Evolutionary conservation across 2,888 invertebrate genomes (phyloP).

Genomic region (Parnassius glacialis): DNA sequence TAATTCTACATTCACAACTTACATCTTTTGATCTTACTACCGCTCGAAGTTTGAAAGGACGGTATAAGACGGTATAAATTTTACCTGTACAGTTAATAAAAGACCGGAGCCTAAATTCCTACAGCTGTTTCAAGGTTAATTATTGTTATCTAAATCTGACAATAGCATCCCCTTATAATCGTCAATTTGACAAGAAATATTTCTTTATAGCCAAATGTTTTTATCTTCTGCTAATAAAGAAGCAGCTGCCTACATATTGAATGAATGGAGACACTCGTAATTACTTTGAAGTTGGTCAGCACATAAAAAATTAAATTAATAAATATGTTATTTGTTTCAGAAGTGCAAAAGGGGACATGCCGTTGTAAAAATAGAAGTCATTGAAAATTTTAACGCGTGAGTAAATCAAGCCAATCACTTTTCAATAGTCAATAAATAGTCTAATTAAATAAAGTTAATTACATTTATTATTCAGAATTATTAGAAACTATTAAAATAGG

Average conservation of each 20-base stretch:
- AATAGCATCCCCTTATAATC: conserved; percentile 47
- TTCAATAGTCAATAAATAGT: not conserved
- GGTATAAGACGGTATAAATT: conserved; percentile 45
- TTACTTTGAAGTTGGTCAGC: not conserved
- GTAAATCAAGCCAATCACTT: conserved; percentile 22
- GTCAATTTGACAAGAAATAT: conserved; percentile 38
- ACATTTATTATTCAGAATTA: not conserved
- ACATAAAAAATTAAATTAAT: not conserved
- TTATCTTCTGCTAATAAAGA: conserved; percentile 30
- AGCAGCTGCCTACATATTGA: conserved; percentile 32
- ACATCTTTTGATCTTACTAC: too few relatives aligned
- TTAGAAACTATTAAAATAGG: not conserved
- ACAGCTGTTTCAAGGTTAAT: conserved; percentile 62
- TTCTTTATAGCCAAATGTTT: conserved; percentile 34
- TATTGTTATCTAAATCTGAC: conserved; percentile 41
- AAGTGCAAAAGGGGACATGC: conserved; percentile 73
- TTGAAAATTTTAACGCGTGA: conserved; percentile 61
- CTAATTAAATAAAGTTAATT: not conserved
- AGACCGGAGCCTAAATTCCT: conserved; percentile 36
- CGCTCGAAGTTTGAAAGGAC: too few relatives aligned
- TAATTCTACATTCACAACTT: too few relatives aligned
- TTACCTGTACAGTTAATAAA: conserved; percentile 64
- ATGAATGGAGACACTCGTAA: not conserved
- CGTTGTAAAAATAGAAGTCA: conserved; percentile 35
- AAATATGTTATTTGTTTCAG: conserved; percentile 58